A percentile compares a stretch with the other conserved stretches of the same genome.
Conservation (phyloP, 2,888 invertebrate species). For the Lepidochrysops patricia region DNA sequence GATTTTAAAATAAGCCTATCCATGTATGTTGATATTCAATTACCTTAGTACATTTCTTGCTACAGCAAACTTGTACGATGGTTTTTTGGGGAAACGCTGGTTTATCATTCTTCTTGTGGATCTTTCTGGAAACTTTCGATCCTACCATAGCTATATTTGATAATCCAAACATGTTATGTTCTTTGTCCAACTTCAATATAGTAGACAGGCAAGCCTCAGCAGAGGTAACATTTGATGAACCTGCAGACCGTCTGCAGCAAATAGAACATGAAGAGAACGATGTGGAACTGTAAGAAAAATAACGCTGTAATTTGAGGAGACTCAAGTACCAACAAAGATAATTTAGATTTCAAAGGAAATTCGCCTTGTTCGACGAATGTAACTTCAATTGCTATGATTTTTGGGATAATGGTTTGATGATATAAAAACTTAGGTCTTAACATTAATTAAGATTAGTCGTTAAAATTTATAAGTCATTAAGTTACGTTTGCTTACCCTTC, state of each 20-base stretch:
- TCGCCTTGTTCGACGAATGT: no score
- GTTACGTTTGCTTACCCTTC: background rate
- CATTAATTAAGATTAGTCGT: no score
- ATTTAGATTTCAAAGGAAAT: background rate
- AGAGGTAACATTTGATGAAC: conserved; percentile 27
- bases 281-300: conserved; percentile 40
- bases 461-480: background rate
- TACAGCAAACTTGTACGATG: conserved; percentile 58
- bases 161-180: conserved; percentile 62
- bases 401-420: no score
- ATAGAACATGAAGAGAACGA: conserved; percentile 39
- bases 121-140: conserved; percentile 37
- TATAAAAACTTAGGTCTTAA: no score
- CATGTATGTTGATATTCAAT: no score
- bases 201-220: conserved; percentile 54
- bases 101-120: conserved; percentile 41
- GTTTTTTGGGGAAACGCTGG: conserved; percentile 59
- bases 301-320: background rate
- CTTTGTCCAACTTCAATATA: conserved; percentile 54
- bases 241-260: conserved; percentile 40
- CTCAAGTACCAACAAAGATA: background rate
- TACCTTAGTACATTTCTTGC: conserved; percentile 28
- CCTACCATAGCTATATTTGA: conserved; percentile 54
- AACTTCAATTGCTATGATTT: no score
- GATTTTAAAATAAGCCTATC: no score